These are phyloP conservation scores for Otolemur garnettii DNA, from an alignment of 2,113 vertebrate genomes.

Conservation along the genomic window DNA sequence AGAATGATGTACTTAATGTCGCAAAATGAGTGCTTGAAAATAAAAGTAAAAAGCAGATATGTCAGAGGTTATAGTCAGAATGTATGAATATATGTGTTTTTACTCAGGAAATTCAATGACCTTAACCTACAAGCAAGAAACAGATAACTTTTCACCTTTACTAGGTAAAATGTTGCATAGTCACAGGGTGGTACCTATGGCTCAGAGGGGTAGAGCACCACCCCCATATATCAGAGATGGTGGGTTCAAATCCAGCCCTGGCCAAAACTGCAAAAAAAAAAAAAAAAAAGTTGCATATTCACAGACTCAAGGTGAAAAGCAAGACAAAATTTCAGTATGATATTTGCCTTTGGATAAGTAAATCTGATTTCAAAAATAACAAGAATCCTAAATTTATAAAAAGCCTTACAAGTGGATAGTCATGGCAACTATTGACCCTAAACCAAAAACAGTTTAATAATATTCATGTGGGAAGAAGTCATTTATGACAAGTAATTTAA, in stretches of 20 bases:
- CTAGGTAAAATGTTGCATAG: rapidly evolving
- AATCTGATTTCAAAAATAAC: neutral
- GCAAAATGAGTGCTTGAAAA: neutral
- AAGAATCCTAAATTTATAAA: neutral
- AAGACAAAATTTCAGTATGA: neutral
- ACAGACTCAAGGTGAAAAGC: neutral
- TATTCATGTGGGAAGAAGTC: neutral
- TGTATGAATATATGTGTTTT: neutral
- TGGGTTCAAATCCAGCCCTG: too few species aligned
- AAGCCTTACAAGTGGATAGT: neutral
- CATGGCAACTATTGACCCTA: neutral
- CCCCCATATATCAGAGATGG: too few species aligned
- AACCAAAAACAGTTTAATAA: neutral
- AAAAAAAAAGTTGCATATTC: too few species aligned
- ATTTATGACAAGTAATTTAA: neutral
- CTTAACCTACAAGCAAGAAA: neutral
- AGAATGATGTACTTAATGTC: neutral
- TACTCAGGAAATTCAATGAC: neutral
- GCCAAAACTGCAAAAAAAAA: too few species aligned
- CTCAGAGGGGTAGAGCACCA: too few species aligned
- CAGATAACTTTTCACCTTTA: rapidly evolving
- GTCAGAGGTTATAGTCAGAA: neutral
- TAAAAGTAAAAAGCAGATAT: neutral
- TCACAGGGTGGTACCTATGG: too few species aligned
- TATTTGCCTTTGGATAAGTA: neutral